Base-by-base conservation (phyloP, 2,797 vertebrate species). In the Esox masquinongy region DNA sequence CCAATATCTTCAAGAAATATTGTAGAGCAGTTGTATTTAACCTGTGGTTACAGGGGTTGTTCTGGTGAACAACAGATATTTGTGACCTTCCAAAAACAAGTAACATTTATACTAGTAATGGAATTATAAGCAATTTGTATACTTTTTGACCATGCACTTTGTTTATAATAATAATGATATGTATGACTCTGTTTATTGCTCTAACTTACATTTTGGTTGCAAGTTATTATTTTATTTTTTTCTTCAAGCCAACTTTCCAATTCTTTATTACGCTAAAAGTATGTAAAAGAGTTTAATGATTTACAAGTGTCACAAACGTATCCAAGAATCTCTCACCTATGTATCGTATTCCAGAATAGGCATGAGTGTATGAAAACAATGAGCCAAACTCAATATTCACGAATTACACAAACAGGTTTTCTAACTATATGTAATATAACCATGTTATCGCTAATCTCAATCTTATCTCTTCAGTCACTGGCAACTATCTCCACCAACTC, bases 391-490 rank as follows among this genome's bases (percentile, higher is more conserved):
- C 39, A 47, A 87, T 85, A 81, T 31, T 56, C 72, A 70, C 16
- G 29, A 15, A 43, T 50, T 31, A 71, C 49, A 71, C 22, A n/a
- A 71, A 53, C 70, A 53, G 31, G 31, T 29, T 0, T 7, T 51
- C 6, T 14, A 31, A 53, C 17, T 34, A 39, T 39, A 39, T 39
- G 7, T 12, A 36, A 56, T 39, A 43, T 29, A 43, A 22, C 24
- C 5, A 64, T n/a, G 74, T 59, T 49, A 76, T 75, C 73, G 63
- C 49, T 68, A 36, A 84, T 84, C 74, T 84, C 73, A 67, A 47
- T 24, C 76, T 88, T 77, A 82, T 87, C 76, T 88, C 75, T 80
- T 86, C 85, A 77, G 63, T 75, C 82, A 87, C 85, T 77, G 76
- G 77, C 72, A 74, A 86, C 86, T 84, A 82, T 83, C 74, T 36